Evolutionary conservation across 1,140 invertebrate species (phyloP).

Genomic region (Piezodorus guildinii): DNA sequence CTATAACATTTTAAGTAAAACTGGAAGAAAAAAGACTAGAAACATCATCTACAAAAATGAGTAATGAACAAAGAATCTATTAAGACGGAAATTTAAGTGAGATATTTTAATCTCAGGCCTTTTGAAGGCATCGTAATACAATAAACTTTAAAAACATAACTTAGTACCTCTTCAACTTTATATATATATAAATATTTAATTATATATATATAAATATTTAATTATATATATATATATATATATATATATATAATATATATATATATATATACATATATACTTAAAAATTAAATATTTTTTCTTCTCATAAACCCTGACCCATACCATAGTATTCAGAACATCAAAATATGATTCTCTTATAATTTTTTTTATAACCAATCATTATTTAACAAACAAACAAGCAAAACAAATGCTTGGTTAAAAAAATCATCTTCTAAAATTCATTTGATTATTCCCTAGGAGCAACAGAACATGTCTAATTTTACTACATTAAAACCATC

Average conservation of each 20-base stretch:
- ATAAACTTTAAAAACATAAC: conserved; percentile 12
- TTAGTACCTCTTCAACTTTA: conserved; percentile 10
- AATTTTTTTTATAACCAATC: conserved; percentile 9
- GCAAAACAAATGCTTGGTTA: conserved; percentile 10
- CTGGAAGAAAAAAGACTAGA: conserved; percentile 5
- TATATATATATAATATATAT: conserved; percentile 8
- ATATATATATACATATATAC: conserved; percentile 12
- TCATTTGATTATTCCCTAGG: conserved; percentile 10
- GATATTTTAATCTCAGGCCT: conserved; percentile 20
- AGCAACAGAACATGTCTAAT: not conserved
- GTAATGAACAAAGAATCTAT: not conserved
- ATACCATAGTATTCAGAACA: conserved; percentile 16
- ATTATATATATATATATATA: conserved; percentile 10
- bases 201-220: too few species aligned
- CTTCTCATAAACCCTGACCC: conserved; percentile 17
- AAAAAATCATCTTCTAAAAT: conserved; percentile 10
- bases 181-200: too few species aligned
- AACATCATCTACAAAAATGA: conserved; percentile 2
- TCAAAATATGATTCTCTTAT: conserved; percentile 14
- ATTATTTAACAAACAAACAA: conserved; percentile 9
- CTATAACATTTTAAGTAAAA: conserved; percentile 6
- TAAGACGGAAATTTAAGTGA: conserved; percentile 19
- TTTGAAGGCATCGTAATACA: conserved; percentile 9
- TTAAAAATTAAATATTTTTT: conserved; percentile 14
- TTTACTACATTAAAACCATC: conserved; percentile 14